phyloP scores from a whole-genome alignment of 1,140 invertebrate species.

The Lepidurus apus region DNA sequence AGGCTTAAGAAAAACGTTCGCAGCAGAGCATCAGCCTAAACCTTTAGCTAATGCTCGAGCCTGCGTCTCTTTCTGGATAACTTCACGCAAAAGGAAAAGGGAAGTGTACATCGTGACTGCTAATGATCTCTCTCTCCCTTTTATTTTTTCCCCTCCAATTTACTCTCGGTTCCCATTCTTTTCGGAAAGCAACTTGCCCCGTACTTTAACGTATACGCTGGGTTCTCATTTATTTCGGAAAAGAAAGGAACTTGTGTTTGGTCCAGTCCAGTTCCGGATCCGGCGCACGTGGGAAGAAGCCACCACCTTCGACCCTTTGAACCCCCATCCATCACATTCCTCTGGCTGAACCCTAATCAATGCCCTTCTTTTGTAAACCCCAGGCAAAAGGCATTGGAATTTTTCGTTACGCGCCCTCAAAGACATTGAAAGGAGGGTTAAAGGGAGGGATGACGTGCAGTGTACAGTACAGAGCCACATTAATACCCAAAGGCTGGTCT shows the following conservation, averaged over 20 bases:
- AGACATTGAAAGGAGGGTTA: too few relatives aligned
- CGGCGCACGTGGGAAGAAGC: neutral
- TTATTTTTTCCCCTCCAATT: neutral
- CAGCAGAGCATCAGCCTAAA: too few relatives aligned
- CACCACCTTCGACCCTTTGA: neutral
- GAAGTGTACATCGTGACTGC: neutral
- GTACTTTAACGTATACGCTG: too few relatives aligned
- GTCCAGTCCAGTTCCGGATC: neutral
- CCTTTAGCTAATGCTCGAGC: too few relatives aligned
- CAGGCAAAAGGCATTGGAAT: neutral
- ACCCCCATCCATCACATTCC: neutral
- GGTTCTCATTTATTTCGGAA: neutral
- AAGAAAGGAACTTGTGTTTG: neutral
- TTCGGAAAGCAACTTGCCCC: too few relatives aligned
- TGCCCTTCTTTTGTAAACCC: neutral
- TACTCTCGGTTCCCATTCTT: neutral
- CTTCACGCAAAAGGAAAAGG: neutral
- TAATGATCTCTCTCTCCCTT: neutral
- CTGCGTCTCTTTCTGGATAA: neutral
- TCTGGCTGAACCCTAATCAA: neutral
- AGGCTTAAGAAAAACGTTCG: neutral
- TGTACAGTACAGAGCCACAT: too few relatives aligned
- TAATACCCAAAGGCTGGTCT: neutral
- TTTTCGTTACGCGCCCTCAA: neutral
- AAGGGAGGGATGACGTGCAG: neutral